Evolutionary conservation across 1,140 invertebrate genomes (phyloP), one percentile per base, ranked within the genome.

Genomic region (Tetramorium alpestre): DNA sequence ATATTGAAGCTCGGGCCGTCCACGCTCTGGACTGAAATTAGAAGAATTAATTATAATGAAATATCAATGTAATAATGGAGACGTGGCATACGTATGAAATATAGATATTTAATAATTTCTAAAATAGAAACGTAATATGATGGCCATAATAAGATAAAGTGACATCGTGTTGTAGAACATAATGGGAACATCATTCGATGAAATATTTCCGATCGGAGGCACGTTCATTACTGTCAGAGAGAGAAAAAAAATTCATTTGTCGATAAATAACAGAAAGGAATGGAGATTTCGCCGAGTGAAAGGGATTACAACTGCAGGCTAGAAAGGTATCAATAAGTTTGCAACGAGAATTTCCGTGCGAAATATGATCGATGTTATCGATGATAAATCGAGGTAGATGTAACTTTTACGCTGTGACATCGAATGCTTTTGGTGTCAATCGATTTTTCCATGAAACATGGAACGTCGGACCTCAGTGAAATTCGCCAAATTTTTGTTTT

Each of bases 1-100:
- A 99, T 97, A 91, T 98, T 97, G 91, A 99, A 96, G 62, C 97
- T 95, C 51, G 97, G 96, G 3, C 98, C 98, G 87, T 98, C 97
- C 25, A 98, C 96, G 75, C 95, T 96, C 18, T 94, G 82, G 33
- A 97, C 97, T 97, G 95, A n/a, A 96, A 87, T 60, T 16, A 70
- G 8, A 65, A 80, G 38, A 58, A 62, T 54, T 7, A 22, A 67
- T 38, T 65, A 49, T 73, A 38, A 70, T 58, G 5, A 33, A 33
- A 64, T 16, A 22, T 75, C n/a, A 54, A 13, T 33, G 41, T 41
- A 22, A 13, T 44, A 16, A 33, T 25, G 22, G 25, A 65, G 60
- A 16, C 33, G 10, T 16, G 25, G 44, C 3, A 47, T 41, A 41
- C n/a, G 22, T 13, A 65, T 28, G 41, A 28, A 54, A 33, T 62